Conservation (phyloP, 2,888 invertebrate genomes). For the Biston stratarius region DNA sequence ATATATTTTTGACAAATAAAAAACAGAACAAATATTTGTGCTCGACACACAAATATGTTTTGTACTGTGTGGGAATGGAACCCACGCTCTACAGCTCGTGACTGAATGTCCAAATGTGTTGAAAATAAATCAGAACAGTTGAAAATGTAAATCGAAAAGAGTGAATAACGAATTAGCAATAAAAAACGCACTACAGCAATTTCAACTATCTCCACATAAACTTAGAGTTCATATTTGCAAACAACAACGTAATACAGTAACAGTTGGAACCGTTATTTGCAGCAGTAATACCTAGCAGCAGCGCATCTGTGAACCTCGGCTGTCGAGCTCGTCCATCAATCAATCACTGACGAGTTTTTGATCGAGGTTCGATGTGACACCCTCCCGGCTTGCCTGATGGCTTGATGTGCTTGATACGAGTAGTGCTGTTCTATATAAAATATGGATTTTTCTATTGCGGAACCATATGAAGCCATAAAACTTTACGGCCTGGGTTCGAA, state of each 20-base stretch:
- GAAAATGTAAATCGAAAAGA: no score
- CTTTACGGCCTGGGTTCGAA: no score
- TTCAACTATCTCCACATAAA: neutral
- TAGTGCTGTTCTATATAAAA: constrained; percentile 18
- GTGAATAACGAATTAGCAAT: neutral
- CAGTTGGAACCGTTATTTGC: constrained; percentile 3
- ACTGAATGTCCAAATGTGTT: no score
- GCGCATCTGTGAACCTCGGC: constrained; percentile 37
- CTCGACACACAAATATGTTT: no score
- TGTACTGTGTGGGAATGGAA: no score
- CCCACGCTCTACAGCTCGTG: no score
- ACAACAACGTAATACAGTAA: neutral
- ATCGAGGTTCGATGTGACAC: constrained; percentile 64
- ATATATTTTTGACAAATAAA: no score
- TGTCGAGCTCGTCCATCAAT: constrained; percentile 65
- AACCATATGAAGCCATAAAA: neutral
- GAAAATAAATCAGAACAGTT: no score
- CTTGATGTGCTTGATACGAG: constrained; percentile 17
- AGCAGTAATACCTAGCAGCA: constrained; percentile 1
- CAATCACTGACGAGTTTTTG: constrained; percentile 73
- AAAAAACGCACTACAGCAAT: neutral
- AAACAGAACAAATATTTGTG: no score
- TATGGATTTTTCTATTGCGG: constrained; percentile 7
- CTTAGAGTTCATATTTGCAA: neutral
- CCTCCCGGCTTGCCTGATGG: constrained; percentile 26